Conservation (phyloP, 2,888 invertebrate genomes). For the Tinea pellionella region DNA sequence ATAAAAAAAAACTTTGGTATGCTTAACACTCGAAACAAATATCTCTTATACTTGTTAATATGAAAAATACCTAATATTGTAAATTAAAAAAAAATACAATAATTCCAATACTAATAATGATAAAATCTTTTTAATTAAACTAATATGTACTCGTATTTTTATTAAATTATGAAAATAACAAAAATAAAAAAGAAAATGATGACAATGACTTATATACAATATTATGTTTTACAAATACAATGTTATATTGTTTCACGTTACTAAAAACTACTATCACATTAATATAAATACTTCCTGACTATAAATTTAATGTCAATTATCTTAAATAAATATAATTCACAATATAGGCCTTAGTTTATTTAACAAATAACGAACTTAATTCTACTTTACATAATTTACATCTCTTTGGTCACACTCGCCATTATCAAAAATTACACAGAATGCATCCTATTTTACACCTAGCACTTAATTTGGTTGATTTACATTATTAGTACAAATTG, state of each 20-base stretch:
- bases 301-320: constrained; percentile 29
- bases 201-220: constrained; percentile 1
- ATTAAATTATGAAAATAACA: neutral
- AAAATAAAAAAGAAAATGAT: neutral
- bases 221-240: neutral
- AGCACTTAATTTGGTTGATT: neutral
- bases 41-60: no score
- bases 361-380: neutral
- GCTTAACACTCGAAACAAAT: no score
- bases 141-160: neutral
- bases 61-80: no score
- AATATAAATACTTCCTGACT: constrained; percentile 50
- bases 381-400: constrained; percentile 27
- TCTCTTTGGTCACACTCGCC: constrained; percentile 56
- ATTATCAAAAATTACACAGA: constrained; percentile 3
- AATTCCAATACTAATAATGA: neutral
- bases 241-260: neutral
- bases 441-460: neutral
- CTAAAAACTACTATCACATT: constrained; percentile 63
- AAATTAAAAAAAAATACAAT: no score
- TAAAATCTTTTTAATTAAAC: neutral
- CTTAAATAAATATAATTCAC: constrained; percentile 19
- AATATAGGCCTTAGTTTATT: constrained; percentile 6
- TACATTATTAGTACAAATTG: neutral
- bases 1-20: no score